These are phyloP conservation scores for Euglossa dilemma DNA, from an alignment of 1,140 invertebrate species.

Conservation along the genomic window DNA sequence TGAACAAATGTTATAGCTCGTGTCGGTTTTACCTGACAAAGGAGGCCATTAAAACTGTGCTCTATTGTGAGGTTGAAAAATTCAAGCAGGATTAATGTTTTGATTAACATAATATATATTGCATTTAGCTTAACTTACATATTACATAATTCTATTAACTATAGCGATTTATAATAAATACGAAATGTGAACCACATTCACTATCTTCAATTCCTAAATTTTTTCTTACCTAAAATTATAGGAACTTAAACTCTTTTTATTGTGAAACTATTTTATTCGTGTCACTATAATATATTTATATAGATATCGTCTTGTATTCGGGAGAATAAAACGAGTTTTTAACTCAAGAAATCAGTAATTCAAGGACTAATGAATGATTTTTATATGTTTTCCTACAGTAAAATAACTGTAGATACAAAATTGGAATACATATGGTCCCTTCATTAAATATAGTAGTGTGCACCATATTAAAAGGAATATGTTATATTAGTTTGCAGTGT, in stretches of 20 bases:
- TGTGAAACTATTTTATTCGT: conserved; percentile 16
- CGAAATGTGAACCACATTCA: conserved; percentile 33
- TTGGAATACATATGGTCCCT: conserved; percentile 60
- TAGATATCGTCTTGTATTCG: conserved; percentile 46
- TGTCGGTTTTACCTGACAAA: conserved; percentile 46
- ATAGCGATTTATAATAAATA: conserved; percentile 46
- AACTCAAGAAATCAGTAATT: conserved; percentile 6
- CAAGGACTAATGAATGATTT: background rate
- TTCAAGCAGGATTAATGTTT: conserved; percentile 43
- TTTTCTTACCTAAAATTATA: conserved; percentile 44
- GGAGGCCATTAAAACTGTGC: conserved; percentile 35
- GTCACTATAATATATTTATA: conserved; percentile 16
- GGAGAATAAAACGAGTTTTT: conserved; percentile 40
- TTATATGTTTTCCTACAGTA: conserved; percentile 28
- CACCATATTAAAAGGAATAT: conserved; percentile 32
- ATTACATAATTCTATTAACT: conserved; percentile 36
- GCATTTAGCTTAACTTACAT: conserved; percentile 48
- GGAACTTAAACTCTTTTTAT: conserved; percentile 33
- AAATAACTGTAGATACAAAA: conserved; percentile 40
- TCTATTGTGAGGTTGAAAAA: conserved; percentile 44
- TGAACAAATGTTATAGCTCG: conserved; percentile 32
- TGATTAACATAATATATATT: conserved; percentile 55
- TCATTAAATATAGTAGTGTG: conserved; percentile 54
- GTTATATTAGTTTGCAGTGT: conserved; percentile 12
- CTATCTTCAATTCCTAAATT: conserved; percentile 28